A percentile compares a stretch with the other conserved stretches of the same genome.
Conservation (phyloP, 2,888 invertebrate species). For the Scelioninae gen. 1 region DNA sequence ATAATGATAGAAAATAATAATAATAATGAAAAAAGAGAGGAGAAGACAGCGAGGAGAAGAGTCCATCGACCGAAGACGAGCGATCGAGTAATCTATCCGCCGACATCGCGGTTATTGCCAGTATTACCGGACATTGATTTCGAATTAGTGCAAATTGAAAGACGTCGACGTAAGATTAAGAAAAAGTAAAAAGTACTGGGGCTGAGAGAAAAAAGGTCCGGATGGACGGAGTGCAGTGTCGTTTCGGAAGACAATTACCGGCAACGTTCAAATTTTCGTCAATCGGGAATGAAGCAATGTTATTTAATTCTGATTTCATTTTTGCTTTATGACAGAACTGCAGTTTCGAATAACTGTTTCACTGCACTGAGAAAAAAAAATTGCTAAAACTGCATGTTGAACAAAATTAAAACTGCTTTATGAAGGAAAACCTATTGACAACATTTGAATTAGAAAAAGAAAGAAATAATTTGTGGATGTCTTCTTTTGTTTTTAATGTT, state of each 20-base stretch:
- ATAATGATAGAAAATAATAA: conserved; percentile 69
- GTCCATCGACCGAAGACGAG: conserved; percentile 62
- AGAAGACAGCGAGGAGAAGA: conserved; percentile 10
- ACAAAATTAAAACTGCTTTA: too few species aligned
- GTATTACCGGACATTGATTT: conserved; percentile 80
- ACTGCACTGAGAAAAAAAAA: too few species aligned
- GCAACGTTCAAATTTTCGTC: conserved; percentile 45
- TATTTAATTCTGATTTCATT: conserved; percentile 21
- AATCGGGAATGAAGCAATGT: conserved; percentile 23
- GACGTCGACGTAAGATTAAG: conserved; percentile 63
- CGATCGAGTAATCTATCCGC: conserved; percentile 69
- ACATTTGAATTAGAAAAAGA: too few species aligned
- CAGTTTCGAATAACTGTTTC: too few species aligned
- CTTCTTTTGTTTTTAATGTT: too few species aligned
- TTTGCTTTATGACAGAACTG: too few species aligned
- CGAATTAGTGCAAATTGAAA: conserved; percentile 78
- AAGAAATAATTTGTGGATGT: too few species aligned
- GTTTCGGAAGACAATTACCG: conserved; percentile 56
- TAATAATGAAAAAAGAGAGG: conserved; percentile 26
- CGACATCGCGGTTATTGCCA: conserved; percentile 69
- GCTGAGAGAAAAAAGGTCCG: conserved; percentile 12
- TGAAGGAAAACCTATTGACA: too few species aligned
- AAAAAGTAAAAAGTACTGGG: conserved; percentile 37
- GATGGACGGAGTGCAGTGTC: too few species aligned
- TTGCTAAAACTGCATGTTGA: too few species aligned